Evolutionary conservation across 2,797 vertebrate genomes (phyloP), one percentile per base, ranked within the genome.

Genomic region (Cottoperca gobio): DNA sequence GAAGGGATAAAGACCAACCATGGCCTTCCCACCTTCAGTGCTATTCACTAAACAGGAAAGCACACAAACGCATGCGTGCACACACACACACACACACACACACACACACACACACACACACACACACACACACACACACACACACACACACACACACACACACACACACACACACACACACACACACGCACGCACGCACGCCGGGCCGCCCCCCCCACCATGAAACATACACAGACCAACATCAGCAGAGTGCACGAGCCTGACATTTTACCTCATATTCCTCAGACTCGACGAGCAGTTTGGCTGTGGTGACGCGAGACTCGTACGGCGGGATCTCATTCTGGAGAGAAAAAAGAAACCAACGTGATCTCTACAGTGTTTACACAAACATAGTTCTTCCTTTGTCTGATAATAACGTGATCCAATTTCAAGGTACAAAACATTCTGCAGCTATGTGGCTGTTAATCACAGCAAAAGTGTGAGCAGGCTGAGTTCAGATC

Each of bases 251-350:
- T 6, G 23, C 4, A 42, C 6, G 28, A 54, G 37, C 76, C 65
- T n/a, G 48, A 50, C 28, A 53, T 68, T 81, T 89, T 91, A 95
- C 92, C 94, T 95, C 93, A 26, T 91, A 92, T 74, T 90, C 95
- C 73, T 94, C 93, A 0, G 82, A 89, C 89, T 94, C 92, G 8
- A 88, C 91, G 67, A 95, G 89, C 70, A 94, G 82, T 74, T 96
- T 95, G 82, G 89, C 83, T 0, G 92, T 88, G 48, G 90, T 94
- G 88, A 95, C 93, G 83, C 87, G 93, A 45, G 81, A 94, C 86
- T 93, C 89, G 0, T 93, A 95, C 0, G 87, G 82, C 16, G 92
- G 94, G 80, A 95, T 84, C 35, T 75, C 69, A 63, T 46, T 92
- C 77, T 95, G 86, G 8, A 78, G 85, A 19, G 26, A 28, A 81